These are phyloP conservation scores for Porphyrio hochstetteri DNA, from an alignment of 2,113 vertebrate species.

Conservation along the genomic window DNA sequence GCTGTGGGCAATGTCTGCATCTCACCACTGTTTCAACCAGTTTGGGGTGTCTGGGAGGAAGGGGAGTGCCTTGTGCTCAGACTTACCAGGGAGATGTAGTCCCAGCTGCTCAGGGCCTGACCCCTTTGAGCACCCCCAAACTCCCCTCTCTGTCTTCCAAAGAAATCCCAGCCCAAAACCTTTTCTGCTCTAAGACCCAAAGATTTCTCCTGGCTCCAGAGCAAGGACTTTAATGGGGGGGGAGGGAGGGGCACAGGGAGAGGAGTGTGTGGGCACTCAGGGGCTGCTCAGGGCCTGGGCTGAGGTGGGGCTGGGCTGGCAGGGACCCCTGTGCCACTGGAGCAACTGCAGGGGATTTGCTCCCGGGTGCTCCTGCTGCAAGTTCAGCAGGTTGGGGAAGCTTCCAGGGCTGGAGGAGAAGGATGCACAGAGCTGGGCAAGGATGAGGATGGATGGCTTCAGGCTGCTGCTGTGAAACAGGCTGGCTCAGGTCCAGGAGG, in stretches of 20 bases:
- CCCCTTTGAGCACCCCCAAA: not conserved
- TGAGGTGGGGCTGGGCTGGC: not conserved
- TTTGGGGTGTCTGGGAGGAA: not conserved
- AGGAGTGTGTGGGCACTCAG: not conserved
- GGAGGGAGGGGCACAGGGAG: too few relatives aligned
- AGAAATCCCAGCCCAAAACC: not conserved
- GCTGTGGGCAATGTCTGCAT: rapidly evolving
- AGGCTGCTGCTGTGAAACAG: not conserved
- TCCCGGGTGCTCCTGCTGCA: not conserved
- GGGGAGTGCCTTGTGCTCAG: not conserved
- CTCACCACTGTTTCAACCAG: not conserved
- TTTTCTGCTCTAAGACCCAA: not conserved
- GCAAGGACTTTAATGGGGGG: not conserved
- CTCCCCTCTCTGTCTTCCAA: not conserved
- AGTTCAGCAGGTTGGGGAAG: not conserved
- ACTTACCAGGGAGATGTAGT: not conserved
- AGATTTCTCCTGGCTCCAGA: not conserved
- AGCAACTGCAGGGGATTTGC: not conserved
- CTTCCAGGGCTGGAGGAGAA: not conserved
- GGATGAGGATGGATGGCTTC: not conserved
- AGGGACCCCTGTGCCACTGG: not conserved
- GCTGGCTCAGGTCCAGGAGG: not conserved
- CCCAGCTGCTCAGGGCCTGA: not conserved
- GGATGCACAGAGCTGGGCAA: rapidly evolving
- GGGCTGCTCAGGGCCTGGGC: not conserved